Conservation (phyloP, 2,888 invertebrate genomes). For the Podabrus alpinus region DNA sequence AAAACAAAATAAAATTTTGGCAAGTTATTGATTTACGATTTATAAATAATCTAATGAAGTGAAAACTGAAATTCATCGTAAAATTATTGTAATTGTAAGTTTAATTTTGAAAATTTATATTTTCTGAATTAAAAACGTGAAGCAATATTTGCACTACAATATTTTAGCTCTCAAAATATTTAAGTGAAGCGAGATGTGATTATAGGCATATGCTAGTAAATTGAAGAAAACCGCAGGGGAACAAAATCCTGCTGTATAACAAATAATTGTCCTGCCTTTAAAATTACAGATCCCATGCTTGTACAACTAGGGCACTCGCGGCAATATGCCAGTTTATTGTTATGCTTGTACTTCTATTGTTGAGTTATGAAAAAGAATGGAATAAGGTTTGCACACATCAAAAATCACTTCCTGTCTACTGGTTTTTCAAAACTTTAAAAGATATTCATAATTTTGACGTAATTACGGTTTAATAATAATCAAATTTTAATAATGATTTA, state of each 20-base stretch:
- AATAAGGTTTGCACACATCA: constrained; percentile 10
- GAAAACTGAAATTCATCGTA: neutral
- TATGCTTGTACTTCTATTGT: constrained; percentile 22
- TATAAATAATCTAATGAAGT: neutral
- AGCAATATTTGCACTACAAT: neutral
- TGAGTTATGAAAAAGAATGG: constrained; percentile 14
- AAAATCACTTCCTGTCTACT: constrained; percentile 11
- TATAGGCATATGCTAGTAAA: constrained; percentile 40
- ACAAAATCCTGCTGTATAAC: constrained; percentile 37
- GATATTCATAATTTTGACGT: neutral
- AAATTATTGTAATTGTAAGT: neutral
- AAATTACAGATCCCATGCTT: constrained; percentile 28
- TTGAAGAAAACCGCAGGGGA: constrained; percentile 42
- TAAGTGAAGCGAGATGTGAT: constrained; percentile 37
- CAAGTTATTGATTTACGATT: no score
- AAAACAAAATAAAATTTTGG: no score
- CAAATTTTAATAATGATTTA: neutral
- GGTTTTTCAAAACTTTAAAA: neutral
- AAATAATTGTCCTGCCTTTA: constrained; percentile 38
- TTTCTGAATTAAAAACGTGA: neutral
- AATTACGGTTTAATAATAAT: neutral
- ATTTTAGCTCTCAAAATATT: constrained; percentile 8
- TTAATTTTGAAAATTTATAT: neutral
- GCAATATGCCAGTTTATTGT: constrained; percentile 34
- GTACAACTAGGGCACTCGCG: constrained; percentile 31